Conservation (phyloP, 2,888 invertebrate species). For the Exocentrus adspersus region DNA sequence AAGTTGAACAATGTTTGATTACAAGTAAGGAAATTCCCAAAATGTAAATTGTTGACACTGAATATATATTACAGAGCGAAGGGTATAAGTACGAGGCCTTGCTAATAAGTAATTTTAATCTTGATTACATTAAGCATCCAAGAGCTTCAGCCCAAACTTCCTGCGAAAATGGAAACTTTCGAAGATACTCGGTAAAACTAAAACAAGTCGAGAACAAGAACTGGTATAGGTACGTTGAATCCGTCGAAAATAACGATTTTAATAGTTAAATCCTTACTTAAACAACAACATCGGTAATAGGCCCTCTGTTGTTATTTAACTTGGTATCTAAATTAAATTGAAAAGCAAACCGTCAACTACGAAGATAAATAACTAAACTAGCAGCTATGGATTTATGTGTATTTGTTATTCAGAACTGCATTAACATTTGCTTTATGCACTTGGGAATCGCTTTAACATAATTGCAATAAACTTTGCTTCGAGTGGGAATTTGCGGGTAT, state of each 20-base stretch:
- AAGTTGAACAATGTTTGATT: conserved; percentile 23
- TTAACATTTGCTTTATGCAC: conserved; percentile 22
- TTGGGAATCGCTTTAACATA: conserved; percentile 20
- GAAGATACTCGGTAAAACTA: conserved; percentile 19
- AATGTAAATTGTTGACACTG: conserved; percentile 25
- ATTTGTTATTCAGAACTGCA: conserved; percentile 23
- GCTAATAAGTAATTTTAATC: conserved; percentile 26
- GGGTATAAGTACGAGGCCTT: conserved; percentile 16
- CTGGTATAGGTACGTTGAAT: conserved; percentile 7
- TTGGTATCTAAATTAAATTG: conserved; percentile 26
- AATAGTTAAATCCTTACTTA: too few relatives aligned
- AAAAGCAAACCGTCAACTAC: conserved; percentile 17
- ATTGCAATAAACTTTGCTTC: conserved; percentile 21
- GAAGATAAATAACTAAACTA: conserved; percentile 26
- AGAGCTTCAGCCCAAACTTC: conserved; percentile 23
- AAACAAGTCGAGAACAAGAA: conserved; percentile 25
- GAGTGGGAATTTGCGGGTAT: conserved; percentile 8
- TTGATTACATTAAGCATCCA: conserved; percentile 25
- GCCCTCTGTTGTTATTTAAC: conserved; percentile 24
- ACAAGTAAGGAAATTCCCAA: conserved; percentile 22
- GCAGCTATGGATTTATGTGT: conserved; percentile 19
- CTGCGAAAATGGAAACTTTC: conserved; percentile 19
- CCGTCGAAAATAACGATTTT: conserved; percentile 22
- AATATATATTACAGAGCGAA: conserved; percentile 22
- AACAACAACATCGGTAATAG: too few relatives aligned